phyloP scores from a whole-genome alignment of 2,113 vertebrate genomes.

The Malurus cyaneus region DNA sequence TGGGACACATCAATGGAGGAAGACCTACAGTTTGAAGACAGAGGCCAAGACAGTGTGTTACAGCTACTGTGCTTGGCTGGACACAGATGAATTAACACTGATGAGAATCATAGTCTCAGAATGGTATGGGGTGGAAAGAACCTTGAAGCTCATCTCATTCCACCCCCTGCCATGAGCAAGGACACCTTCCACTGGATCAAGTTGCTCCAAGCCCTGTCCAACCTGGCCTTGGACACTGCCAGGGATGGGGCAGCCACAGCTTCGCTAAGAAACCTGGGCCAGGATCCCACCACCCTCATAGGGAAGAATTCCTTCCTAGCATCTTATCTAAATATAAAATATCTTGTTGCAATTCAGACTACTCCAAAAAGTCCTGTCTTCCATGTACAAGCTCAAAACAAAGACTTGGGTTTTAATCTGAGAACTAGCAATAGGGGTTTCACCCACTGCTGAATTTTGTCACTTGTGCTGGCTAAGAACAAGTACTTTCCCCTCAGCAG shows the following conservation, averaged over 20 bases:
- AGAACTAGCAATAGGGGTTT: background rate
- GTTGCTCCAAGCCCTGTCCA: accelerated
- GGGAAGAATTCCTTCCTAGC: background rate
- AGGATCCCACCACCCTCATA: background rate
- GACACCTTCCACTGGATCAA: background rate
- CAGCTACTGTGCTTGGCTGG: background rate
- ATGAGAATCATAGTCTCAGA: background rate
- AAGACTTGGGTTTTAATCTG: background rate
- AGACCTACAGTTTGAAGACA: background rate
- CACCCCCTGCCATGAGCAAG: background rate
- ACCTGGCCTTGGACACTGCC: background rate
- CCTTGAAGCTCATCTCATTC: background rate
- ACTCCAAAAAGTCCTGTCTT: background rate
- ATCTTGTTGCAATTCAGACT: background rate
- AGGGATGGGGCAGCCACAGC: background rate
- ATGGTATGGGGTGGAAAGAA: background rate
- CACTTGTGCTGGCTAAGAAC: background rate
- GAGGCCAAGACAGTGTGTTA: background rate
- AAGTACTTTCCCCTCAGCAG: background rate
- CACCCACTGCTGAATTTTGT: background rate
- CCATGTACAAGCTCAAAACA: background rate
- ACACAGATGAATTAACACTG: background rate
- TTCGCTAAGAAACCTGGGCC: background rate
- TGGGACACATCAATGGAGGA: background rate
- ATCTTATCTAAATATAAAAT: background rate